Base-by-base conservation (phyloP, 1,140 invertebrate species). In the Drosophila ambigua region DNA sequence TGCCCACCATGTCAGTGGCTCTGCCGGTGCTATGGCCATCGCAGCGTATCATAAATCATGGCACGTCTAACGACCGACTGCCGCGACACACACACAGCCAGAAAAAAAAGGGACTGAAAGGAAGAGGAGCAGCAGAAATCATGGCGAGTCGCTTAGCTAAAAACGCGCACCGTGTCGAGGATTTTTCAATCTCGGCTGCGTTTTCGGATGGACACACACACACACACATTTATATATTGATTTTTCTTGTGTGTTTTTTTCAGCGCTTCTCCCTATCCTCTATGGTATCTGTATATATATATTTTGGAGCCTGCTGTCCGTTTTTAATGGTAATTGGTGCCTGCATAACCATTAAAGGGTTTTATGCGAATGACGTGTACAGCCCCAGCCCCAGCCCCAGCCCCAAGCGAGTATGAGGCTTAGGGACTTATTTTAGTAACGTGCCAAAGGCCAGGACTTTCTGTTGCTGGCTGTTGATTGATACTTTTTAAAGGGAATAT, bases 321-420 rank as follows among this genome's bases (percentile, higher is more conserved):
- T 50, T 76, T 72, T 84, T 73, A 77, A 85, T 63, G 63, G 51
- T 72, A 85, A 84, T 67, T 80, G 66, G 57, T 51, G 62, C 35
- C 55, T 72, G 62, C 59, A 65, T 65, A 72, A 49, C 54, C 76
- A 72, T 84, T 76, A 84, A 79, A 77, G 63, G 63, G 72, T 77
- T 84, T 77, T 84, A 84, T 79, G 72, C 15, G 49, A 53, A 61
- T 53, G 60, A 80, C 76, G 80, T 80, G 76, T 44, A 65, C 72
- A 41, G 43, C 55, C 16, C 16, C 16, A 16, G 16, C 16, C 16
- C 16, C 16, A 16, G 16, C 39, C 61, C 5, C 26, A 4, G 3
- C 8, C 31, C 31, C 31, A 9, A 9, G 4, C 9, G 4, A 35
- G 16, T 8, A 44, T 23, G 53, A 23, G 48, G 8, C 5, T 15